Evolutionary conservation across 2,113 vertebrate genomes (phyloP).

Genomic region (Tamias sibiricus): DNA sequence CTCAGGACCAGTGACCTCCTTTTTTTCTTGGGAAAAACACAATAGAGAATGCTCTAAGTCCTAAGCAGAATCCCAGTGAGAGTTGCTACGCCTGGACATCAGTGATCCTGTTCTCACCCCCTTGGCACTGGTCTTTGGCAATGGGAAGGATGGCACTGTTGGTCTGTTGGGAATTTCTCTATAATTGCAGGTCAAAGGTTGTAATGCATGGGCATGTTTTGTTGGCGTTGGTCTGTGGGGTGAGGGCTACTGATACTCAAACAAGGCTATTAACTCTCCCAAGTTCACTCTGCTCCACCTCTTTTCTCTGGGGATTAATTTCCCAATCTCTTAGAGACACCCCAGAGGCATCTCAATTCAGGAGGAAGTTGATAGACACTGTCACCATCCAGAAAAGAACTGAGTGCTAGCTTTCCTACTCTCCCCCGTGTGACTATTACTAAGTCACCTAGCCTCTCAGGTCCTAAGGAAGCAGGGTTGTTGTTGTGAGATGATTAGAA

Average conservation of each 20-base stretch:
- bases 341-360: neutral
- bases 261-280: neutral
- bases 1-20: neutral
- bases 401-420: neutral
- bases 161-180: neutral
- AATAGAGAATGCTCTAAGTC: neutral
- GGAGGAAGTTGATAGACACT: neutral
- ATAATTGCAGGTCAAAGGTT: neutral
- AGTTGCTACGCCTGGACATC: neutral
- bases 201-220: neutral
- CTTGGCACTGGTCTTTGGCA: neutral
- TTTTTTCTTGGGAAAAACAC: neutral
- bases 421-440: neutral
- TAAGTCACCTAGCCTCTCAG: neutral
- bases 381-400: neutral
- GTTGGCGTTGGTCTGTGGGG: neutral
- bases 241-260: neutral
- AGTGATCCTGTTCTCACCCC: neutral
- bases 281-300: neutral
- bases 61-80: neutral
- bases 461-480: neutral
- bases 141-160: neutral
- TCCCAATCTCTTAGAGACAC: slow-evolving; percentile 41
- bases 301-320: neutral
- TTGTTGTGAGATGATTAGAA: neutral